Base-by-base conservation (phyloP, 2,113 vertebrate species). In the Talpa occidentalis region DNA sequence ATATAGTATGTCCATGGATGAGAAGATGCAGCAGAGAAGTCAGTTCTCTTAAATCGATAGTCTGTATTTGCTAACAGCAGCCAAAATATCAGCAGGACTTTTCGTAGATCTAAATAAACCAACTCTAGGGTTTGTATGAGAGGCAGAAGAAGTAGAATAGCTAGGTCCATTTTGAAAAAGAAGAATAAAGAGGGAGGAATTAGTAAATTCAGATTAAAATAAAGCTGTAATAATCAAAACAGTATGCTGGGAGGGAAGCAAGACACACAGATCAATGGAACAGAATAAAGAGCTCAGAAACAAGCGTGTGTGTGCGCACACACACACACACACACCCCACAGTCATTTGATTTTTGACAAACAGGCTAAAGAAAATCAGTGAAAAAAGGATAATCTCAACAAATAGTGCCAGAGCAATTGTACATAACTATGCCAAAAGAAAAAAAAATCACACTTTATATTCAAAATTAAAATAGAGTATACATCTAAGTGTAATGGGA, bases 101-200 rank as follows among this genome's bases (percentile, higher is more conserved):
- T 72, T 76, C 70, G 17, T 77, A 78, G 56, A 32, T 86, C 30
- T 40, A 77, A 49, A 64, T 22, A 84, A 56, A 52, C 32, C 56
- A 37, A 77, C 69, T 89, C 67, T 90, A 60, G 83, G 35, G 44
- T 94, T 30, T 54, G 69, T 73, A 11, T 78, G 32, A 69, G 62
- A 10, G 6, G 52, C 40, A 93, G 6, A 93, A 52, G 59, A 88
- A 37, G 62, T 59, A 9, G 12, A 80, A 56, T 67, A 91, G 67
- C 10, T 54, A 40, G 87, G 81, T 84, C 15, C 67, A 24, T 93
- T 94, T 95, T 47, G 54, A 67, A 83, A 87, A 72, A 56, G n/a
- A 49, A 74, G 7, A 40, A 56, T 82, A 69, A 84, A 79, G 5
- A 59, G 52, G 47, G 10, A 78, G 22, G 26, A 74, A 62, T 73